These are phyloP conservation scores for Ptilodon capucinus DNA, from an alignment of 2,888 invertebrate species.

Conservation along the genomic window DNA sequence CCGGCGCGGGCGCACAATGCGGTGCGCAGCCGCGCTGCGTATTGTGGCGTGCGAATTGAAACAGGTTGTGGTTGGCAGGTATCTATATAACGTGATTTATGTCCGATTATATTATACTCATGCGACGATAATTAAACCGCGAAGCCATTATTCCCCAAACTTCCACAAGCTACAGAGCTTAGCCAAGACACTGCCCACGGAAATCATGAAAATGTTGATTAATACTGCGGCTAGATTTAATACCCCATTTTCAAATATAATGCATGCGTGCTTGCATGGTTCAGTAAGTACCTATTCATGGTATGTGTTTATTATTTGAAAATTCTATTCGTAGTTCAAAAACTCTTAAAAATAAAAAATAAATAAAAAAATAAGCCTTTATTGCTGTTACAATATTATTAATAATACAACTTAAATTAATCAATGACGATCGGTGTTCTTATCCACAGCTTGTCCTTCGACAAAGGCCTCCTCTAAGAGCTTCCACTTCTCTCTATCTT, in stretches of 20 bases:
- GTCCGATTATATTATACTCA: slow-evolving; percentile 73
- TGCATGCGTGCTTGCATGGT: too few species aligned
- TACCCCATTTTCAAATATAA: background rate
- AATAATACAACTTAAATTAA: too few species aligned
- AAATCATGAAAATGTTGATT: slow-evolving; percentile 54
- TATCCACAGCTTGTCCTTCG: too few species aligned
- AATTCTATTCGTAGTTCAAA: slow-evolving; percentile 30
- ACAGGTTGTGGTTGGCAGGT: slow-evolving; percentile 81
- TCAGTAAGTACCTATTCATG: too few species aligned
- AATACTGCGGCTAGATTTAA: slow-evolving; percentile 54
- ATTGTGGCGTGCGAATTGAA: slow-evolving; percentile 76
- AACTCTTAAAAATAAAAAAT: too few species aligned
- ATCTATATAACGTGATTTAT: slow-evolving; percentile 78
- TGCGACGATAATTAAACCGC: slow-evolving; percentile 75
- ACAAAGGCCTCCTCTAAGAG: too few species aligned
- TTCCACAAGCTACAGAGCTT: slow-evolving; percentile 48
- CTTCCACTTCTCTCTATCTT: too few species aligned
- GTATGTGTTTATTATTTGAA: slow-evolving; percentile 9
- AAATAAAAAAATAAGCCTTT: too few species aligned
- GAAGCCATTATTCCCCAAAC: slow-evolving; percentile 72
- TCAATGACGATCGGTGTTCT: too few species aligned
- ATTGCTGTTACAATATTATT: too few species aligned
- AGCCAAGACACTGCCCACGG: slow-evolving; percentile 67
- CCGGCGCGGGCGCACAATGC: slow-evolving; percentile 60
- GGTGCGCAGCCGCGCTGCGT: slow-evolving; percentile 48